Evolutionary conservation across 2,797 vertebrate species (phyloP).

Genomic region (Xiphophorus birchmanni): DNA sequence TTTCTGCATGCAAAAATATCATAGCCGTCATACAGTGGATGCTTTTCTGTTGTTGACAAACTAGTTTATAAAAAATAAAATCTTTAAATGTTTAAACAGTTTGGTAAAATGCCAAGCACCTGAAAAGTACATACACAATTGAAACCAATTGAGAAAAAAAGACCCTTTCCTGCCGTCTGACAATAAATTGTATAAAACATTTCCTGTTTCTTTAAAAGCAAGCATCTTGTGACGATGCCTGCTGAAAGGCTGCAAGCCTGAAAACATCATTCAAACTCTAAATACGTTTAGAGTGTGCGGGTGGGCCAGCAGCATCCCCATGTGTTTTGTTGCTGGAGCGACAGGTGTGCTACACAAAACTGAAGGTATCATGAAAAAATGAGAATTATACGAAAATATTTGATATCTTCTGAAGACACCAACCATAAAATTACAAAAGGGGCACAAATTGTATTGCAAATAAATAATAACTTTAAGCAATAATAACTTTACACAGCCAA

Average conservation of each 20-base stretch:
- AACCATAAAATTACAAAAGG: neutral
- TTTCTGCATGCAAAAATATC: constrained; percentile 18
- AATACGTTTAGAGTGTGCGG: too few relatives aligned
- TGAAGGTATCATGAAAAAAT: neutral
- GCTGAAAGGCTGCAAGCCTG: neutral
- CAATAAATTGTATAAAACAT: neutral
- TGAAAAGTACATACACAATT: neutral
- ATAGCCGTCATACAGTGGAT: constrained; percentile 11
- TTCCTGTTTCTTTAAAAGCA: neutral
- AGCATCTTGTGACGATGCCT: neutral
- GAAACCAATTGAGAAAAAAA: neutral
- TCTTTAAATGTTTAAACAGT: neutral
- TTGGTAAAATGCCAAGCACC: neutral
- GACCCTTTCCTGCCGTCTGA: neutral
- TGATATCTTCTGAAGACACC: neutral
- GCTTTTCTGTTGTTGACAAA: neutral
- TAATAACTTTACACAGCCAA: too few relatives aligned
- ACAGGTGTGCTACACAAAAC: neutral
- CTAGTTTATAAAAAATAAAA: constrained; percentile 9
- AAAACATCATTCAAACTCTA: neutral
- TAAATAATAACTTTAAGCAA: neutral
- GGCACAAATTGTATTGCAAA: neutral
- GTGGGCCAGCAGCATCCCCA: too few relatives aligned
- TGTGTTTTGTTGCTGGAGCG: neutral
- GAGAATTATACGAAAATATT: neutral